A percentile compares a stretch with the other conserved stretches of the same genome.
phyloP scores from a whole-genome alignment of 1,140 invertebrate genomes.

The Drosophila dunni region DNA sequence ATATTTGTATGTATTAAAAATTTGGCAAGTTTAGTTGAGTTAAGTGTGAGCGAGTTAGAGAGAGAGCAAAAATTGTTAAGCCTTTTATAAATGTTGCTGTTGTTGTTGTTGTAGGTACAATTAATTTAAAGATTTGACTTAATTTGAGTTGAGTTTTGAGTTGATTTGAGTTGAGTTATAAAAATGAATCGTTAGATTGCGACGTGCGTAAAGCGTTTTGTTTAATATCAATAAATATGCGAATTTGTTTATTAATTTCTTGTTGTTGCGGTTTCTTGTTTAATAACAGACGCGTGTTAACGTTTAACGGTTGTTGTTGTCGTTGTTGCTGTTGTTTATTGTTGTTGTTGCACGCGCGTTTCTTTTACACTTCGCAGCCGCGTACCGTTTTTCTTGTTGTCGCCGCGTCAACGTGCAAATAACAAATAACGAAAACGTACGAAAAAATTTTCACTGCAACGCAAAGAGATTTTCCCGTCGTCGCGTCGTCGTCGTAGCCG shows the following conservation, averaged over 20 bases:
- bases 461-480: slow-evolving; percentile 76
- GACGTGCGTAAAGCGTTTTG: slow-evolving; percentile 39
- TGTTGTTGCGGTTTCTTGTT: slow-evolving; percentile 18
- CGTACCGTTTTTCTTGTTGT: slow-evolving; percentile 66
- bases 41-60: slow-evolving; percentile 5
- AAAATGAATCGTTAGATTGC: slow-evolving; percentile 25
- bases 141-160: slow-evolving; percentile 33
- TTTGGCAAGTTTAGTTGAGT: slow-evolving; percentile 72
- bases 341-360: slow-evolving; percentile 54
- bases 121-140: slow-evolving; percentile 38
- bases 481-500: slow-evolving; percentile 50
- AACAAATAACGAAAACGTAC: slow-evolving; percentile 83
- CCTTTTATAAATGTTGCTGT: slow-evolving; percentile 29
- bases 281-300: slow-evolving; percentile 44
- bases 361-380: slow-evolving; percentile 32
- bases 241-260: slow-evolving; percentile 25
- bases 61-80: slow-evolving; percentile 48
- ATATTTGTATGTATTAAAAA: slow-evolving; percentile 44
- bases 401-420: slow-evolving; percentile 82
- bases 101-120: slow-evolving; percentile 45
- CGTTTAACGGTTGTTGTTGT: slow-evolving; percentile 42
- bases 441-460: slow-evolving; percentile 78
- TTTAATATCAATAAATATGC: slow-evolving; percentile 41
- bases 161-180: slow-evolving; percentile 37
- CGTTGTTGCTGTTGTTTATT: slow-evolving; percentile 45